phyloP scores from a whole-genome alignment of 2,888 invertebrate genomes.

The Lithophane socia region DNA sequence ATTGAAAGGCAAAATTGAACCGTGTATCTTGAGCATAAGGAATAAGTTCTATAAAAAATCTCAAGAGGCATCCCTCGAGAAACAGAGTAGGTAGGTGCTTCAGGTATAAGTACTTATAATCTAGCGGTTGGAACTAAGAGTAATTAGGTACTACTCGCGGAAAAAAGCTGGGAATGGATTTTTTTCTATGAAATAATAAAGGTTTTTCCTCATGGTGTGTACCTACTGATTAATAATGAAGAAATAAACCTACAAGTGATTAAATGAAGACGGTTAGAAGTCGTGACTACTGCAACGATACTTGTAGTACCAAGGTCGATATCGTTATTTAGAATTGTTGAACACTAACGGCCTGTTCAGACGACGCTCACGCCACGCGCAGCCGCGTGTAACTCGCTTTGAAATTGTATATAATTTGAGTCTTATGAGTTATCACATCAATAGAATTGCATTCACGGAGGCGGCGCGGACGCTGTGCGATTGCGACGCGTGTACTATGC shows the following conservation, averaged over 20 bases:
- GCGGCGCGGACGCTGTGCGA: no score
- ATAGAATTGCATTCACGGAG: no score
- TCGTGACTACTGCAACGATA: slow-evolving; percentile 40
- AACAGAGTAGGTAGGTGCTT: not conserved
- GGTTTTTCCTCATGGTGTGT: slow-evolving; percentile 30
- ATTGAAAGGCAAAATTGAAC: no score
- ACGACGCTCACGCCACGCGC: no score
- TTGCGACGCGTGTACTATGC: no score
- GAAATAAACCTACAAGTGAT: slow-evolving; percentile 21
- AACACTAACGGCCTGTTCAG: not conserved
- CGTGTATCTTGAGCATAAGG: not conserved
- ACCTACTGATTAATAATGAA: slow-evolving; percentile 20
- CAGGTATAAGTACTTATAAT: not conserved
- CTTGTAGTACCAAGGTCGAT: slow-evolving; percentile 37
- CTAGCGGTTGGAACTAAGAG: not conserved
- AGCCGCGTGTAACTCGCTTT: no score
- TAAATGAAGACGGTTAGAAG: slow-evolving; percentile 39
- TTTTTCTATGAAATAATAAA: slow-evolving; percentile 35
- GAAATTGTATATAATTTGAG: no score
- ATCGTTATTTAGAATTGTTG: slow-evolving; percentile 42
- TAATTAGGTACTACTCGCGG: slow-evolving; percentile 22
- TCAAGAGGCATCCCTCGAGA: not conserved
- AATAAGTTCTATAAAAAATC: not conserved
- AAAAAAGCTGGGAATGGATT: not conserved
- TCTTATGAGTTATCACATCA: no score